These are phyloP conservation scores for Arnoldichthys spilopterus DNA, from an alignment of 2,797 vertebrate species.

Conservation along the genomic window DNA sequence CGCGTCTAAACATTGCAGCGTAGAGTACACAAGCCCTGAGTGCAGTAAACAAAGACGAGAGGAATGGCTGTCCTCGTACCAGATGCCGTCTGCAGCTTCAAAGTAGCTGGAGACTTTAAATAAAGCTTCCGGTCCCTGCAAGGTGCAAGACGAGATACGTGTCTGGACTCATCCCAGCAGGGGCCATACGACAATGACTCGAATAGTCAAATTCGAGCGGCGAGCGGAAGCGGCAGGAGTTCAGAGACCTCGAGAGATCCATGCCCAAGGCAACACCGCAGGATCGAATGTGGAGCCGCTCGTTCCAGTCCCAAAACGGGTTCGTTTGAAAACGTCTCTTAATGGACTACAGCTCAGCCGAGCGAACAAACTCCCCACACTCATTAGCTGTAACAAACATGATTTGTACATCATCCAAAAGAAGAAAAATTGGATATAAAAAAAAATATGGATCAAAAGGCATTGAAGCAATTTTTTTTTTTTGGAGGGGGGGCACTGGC, in stretches of 20 bases:
- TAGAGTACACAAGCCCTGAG: background rate
- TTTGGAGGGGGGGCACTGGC: background rate
- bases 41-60: background rate
- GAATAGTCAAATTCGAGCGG: constrained; percentile 8
- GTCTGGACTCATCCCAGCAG: constrained; percentile 27
- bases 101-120: constrained; percentile 14
- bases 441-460: background rate
- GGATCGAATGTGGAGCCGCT: background rate
- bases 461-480: background rate
- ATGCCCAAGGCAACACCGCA: background rate
- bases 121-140: constrained; percentile 34
- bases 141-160: constrained; percentile 44
- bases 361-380: constrained; percentile 28
- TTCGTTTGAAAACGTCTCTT: constrained; percentile 21
- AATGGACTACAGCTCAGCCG: constrained; percentile 33
- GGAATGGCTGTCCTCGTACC: too few relatives aligned
- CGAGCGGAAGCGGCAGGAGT: background rate
- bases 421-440: constrained; percentile 4
- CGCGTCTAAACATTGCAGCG: background rate
- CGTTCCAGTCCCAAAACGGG: constrained; percentile 13
- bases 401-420: constrained; percentile 35
- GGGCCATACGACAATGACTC: constrained; percentile 16
- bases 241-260: constrained; percentile 16
- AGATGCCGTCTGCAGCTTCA: background rate
- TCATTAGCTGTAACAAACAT: constrained; percentile 39